phyloP scores from a whole-genome alignment of 2,113 vertebrate genomes.

The Chamaetylas fuelleborni region DNA sequence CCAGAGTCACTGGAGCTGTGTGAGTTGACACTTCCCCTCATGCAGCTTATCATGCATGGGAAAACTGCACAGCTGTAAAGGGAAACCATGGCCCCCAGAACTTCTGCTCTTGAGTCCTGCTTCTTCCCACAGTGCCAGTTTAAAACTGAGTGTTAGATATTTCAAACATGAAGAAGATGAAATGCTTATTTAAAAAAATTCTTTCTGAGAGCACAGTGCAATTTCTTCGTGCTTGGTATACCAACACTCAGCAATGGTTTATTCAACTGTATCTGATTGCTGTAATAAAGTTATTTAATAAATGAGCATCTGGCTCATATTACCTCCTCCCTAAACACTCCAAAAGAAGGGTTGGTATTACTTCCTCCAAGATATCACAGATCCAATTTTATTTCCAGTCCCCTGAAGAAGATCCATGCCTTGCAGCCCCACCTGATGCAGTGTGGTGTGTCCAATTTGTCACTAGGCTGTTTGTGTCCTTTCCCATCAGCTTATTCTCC shows the following conservation, averaged over 20 bases:
- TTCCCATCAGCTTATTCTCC: background rate
- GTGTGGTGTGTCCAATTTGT: background rate
- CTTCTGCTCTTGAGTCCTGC: background rate
- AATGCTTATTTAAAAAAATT: background rate
- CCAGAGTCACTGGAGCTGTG: background rate
- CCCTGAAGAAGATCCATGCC: background rate
- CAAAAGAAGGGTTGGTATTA: background rate
- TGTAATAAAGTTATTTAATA: background rate
- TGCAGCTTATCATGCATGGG: accelerated
- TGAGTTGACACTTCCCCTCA: background rate
- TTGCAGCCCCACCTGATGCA: background rate
- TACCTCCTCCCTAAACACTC: background rate
- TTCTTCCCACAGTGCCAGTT: background rate
- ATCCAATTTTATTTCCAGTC: background rate
- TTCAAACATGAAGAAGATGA: background rate
- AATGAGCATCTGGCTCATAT: background rate
- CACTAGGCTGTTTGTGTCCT: background rate
- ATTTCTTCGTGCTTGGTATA: background rate
- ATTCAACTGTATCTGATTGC: background rate
- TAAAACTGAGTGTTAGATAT: background rate
- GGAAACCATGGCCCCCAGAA: background rate
- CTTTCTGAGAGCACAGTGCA: background rate
- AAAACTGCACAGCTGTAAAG: background rate
- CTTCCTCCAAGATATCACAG: background rate
- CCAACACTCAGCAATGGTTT: background rate